These are phyloP conservation scores for Cyprinodon variegatus DNA, from an alignment of 2,113 vertebrate genomes.

Conservation along the genomic window DNA sequence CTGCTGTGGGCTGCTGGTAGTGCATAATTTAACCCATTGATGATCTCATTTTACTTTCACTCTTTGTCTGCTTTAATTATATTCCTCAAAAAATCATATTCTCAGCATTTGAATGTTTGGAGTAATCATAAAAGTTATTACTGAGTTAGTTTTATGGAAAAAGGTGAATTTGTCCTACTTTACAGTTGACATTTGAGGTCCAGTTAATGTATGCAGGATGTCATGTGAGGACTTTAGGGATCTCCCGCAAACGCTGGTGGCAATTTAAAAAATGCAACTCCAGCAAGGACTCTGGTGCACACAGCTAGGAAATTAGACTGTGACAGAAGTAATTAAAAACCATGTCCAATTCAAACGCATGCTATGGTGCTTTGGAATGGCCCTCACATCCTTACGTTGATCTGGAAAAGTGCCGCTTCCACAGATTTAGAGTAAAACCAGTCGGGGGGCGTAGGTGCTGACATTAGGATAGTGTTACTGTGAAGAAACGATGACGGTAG, in stretches of 20 bases:
- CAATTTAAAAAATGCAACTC: conserved; percentile 69
- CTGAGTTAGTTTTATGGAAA: background rate
- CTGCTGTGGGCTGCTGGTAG: conserved; percentile 16
- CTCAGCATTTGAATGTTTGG: background rate
- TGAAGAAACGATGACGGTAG: conserved; percentile 24
- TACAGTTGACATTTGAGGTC: conserved; percentile 67
- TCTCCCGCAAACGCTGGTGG: conserved; percentile 33
- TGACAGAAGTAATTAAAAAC: conserved; percentile 80
- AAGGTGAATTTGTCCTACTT: background rate
- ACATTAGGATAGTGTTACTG: conserved; percentile 32
- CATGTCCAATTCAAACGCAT: conserved; percentile 76
- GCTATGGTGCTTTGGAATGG: conserved; percentile 51
- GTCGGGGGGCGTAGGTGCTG: conserved; percentile 20
- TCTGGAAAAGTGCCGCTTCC: conserved; percentile 68
- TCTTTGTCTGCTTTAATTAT: background rate
- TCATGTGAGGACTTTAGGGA: conserved; percentile 40
- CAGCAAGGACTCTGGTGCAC: conserved; percentile 68
- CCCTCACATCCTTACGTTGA: conserved; percentile 41
- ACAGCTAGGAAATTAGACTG: conserved; percentile 71
- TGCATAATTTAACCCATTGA: background rate
- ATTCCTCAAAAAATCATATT: conserved; percentile 12
- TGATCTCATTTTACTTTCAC: conserved; percentile 20
- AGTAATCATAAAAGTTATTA: background rate
- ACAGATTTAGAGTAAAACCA: conserved; percentile 55
- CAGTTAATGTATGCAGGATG: conserved; percentile 46